These are phyloP conservation scores for Halcyon leucocephala DNA, from an alignment of 2,797 vertebrate genomes.

Conservation along the genomic window DNA sequence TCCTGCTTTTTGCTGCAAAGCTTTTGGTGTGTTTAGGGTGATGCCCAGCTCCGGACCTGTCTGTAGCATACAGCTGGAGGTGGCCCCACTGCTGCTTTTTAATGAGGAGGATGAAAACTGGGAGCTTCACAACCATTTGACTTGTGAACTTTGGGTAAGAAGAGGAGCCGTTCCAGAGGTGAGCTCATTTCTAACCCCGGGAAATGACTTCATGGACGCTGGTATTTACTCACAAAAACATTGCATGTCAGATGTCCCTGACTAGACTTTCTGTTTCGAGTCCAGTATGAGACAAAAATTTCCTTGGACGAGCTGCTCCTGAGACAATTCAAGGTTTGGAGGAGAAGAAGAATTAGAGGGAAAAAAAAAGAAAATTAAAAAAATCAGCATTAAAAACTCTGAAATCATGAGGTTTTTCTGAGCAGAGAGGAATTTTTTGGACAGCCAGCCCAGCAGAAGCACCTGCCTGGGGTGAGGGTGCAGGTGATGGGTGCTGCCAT, in stretches of 20 bases:
- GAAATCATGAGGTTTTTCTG: not conserved
- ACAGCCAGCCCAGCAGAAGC: not conserved
- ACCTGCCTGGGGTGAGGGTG: not conserved
- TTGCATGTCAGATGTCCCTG: conserved; percentile 71
- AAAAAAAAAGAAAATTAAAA: too few relatives aligned
- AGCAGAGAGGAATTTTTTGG: not conserved
- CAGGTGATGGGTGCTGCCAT: not conserved
- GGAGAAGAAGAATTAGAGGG: not conserved
- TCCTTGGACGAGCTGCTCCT: conserved; percentile 76
- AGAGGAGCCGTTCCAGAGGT: conserved; percentile 47
- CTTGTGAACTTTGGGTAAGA: conserved; percentile 61
- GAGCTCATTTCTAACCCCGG: conserved; percentile 71
- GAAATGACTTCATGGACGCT: conserved; percentile 78
- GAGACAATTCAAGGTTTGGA: conserved; percentile 48
- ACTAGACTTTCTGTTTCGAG: conserved; percentile 78
- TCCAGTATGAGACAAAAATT: conserved; percentile 80
- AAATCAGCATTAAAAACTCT: not conserved
- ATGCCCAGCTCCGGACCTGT: rapidly evolving
- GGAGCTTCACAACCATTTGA: conserved; percentile 12
- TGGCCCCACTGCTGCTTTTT: not conserved
- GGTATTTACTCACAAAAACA: conserved; percentile 79
- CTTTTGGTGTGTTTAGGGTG: not conserved
- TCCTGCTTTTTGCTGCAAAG: not conserved
- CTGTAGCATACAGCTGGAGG: not conserved
- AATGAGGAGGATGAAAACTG: not conserved